A percentile compares a stretch with the other conserved stretches of the same genome.
Conservation (phyloP, 2,797 vertebrate species). For the Lerista edwardsae region DNA sequence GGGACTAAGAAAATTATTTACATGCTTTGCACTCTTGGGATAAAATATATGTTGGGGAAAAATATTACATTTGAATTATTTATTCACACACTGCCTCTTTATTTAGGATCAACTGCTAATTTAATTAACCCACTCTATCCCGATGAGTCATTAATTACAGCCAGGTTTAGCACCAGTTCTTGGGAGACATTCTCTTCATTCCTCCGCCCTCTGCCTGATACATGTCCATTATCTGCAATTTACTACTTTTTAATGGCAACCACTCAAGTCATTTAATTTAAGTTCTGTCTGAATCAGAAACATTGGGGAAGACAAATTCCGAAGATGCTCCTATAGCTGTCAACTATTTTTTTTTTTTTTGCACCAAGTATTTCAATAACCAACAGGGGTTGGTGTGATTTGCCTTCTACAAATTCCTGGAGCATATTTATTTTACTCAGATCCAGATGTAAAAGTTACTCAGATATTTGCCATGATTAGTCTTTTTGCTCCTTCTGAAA, state of each 20-base stretch:
- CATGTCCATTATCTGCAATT: background rate
- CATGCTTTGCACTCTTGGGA: background rate
- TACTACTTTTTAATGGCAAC: background rate
- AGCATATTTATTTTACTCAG: background rate
- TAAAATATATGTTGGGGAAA: background rate
- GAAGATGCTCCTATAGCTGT: conserved; percentile 2
- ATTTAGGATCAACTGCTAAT: conserved; percentile 11
- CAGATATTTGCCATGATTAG: background rate
- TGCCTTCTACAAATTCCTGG: conserved; percentile 17
- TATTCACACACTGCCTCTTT: background rate
- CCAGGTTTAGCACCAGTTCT: background rate
- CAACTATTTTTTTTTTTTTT: background rate
- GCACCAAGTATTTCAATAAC: background rate
- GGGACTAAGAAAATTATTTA: background rate
- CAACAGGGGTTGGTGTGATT: conserved; percentile 18
- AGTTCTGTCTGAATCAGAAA: background rate
- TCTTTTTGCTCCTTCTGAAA: background rate
- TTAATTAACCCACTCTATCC: background rate
- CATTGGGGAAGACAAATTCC: background rate
- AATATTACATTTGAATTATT: background rate
- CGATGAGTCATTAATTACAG: conserved; percentile 24
- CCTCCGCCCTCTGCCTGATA: background rate
- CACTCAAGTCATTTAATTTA: background rate
- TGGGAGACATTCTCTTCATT: background rate
- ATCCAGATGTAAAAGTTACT: conserved; percentile 11